These are phyloP conservation scores for Leptopilina boulardi DNA, from an alignment of 1,140 invertebrate species.

Conservation along the genomic window DNA sequence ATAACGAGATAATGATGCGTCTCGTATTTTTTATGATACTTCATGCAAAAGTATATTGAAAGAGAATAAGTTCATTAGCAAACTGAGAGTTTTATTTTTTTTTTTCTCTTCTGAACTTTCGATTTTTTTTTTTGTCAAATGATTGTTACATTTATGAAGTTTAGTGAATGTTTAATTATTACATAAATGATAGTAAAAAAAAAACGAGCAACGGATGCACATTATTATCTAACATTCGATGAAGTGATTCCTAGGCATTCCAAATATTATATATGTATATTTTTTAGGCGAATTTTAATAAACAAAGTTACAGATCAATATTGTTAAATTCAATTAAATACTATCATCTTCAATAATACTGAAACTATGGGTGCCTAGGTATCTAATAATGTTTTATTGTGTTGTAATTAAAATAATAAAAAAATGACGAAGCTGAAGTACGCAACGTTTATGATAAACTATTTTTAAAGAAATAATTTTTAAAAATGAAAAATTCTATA, in stretches of 20 bases:
- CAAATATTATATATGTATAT: conserved; percentile 57
- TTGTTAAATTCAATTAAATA: conserved; percentile 50
- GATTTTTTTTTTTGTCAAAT: neutral
- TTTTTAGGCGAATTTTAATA: conserved; percentile 40
- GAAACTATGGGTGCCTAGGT: conserved; percentile 64
- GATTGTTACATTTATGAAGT: neutral
- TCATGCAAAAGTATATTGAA: neutral
- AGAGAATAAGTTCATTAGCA: conserved; percentile 36
- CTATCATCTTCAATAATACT: conserved; percentile 63
- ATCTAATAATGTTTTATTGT: conserved; percentile 56
- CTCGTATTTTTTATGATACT: neutral
- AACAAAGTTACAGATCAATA: conserved; percentile 52
- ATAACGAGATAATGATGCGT: neutral
- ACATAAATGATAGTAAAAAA: conserved; percentile 48
- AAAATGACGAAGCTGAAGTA: too few relatives aligned
- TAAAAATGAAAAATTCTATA: too few relatives aligned
- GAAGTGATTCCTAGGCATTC: conserved; percentile 68
- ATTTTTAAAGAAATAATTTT: too few relatives aligned
- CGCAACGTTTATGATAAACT: too few relatives aligned
- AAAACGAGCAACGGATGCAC: conserved; percentile 66
- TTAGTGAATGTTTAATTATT: conserved; percentile 46
- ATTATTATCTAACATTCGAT: conserved; percentile 64
- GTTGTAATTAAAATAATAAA: conserved; percentile 33
- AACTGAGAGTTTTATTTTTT: neutral
- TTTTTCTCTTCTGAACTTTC: neutral